phyloP scores from a whole-genome alignment of 2,888 invertebrate genomes.

The Zygaena filipendulae region DNA sequence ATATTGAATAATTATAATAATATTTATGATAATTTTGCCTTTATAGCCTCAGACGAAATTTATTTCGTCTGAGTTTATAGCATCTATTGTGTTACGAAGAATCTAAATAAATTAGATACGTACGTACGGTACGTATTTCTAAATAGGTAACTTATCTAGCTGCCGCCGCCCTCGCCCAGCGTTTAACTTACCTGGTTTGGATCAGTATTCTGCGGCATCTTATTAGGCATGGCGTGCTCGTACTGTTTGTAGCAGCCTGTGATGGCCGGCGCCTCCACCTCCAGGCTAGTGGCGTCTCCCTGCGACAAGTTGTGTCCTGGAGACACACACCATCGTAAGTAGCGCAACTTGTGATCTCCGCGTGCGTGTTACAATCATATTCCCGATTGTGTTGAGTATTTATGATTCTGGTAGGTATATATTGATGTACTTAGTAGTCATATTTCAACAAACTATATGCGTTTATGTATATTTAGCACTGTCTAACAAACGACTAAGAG shows the following conservation, averaged over 20 bases:
- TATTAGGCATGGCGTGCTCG: constrained; percentile 71
- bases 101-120: too few species aligned
- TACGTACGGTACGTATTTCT: too few species aligned
- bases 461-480: constrained; percentile 16
- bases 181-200: constrained; percentile 53
- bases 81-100: too few species aligned
- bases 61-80: too few species aligned
- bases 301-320: constrained; percentile 93
- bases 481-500: constrained; percentile 36
- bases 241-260: constrained; percentile 83
- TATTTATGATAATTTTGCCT: too few species aligned
- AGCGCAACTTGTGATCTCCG: too few species aligned
- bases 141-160: too few species aligned
- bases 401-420: constrained; percentile 8
- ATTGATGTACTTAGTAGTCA: constrained; percentile 10
- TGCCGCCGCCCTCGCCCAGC: too few species aligned
- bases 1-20: too few species aligned
- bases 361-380: neutral
- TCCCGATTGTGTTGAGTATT: too few species aligned
- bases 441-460: too few species aligned
- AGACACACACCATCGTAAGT: constrained; percentile 63
- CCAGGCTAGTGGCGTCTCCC: constrained; percentile 87
- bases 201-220: constrained; percentile 43
- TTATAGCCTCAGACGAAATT: too few species aligned
- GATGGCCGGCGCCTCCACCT: constrained; percentile 79